A percentile compares a stretch with the other conserved stretches of the same genome.
These are phyloP conservation scores for Plecturocebus donacophilus DNA, from an alignment of 2,113 vertebrate species.

Conservation along the genomic window DNA sequence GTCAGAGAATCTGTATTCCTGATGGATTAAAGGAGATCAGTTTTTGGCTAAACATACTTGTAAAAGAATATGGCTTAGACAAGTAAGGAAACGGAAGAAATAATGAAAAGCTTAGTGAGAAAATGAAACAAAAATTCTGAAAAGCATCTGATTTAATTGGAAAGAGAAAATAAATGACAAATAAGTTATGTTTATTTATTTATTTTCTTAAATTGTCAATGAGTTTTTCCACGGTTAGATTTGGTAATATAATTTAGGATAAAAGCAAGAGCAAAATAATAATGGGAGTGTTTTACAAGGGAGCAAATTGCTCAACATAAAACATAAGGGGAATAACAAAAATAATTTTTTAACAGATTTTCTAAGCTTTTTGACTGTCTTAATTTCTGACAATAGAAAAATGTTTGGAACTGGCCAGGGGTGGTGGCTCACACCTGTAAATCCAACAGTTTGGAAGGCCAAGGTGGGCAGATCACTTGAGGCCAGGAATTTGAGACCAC, in stretches of 20 bases:
- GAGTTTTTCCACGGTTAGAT: background rate
- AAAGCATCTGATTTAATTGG: background rate
- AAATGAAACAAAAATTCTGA: background rate
- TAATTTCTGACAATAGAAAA: background rate
- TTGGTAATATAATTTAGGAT: background rate
- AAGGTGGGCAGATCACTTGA: too few species aligned
- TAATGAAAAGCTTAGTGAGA: background rate
- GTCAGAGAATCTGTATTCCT: background rate
- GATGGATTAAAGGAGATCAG: background rate
- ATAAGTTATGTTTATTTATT: accelerated
- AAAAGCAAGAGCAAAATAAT: background rate
- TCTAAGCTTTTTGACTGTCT: background rate
- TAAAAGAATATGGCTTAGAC: background rate
- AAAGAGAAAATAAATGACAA: background rate
- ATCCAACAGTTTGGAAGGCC: too few species aligned
- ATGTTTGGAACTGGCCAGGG: background rate
- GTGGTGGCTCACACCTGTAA: too few species aligned
- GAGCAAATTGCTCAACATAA: background rate
- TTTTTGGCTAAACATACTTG: background rate
- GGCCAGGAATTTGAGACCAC: too few species aligned
- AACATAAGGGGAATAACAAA: background rate
- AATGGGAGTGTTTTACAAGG: background rate
- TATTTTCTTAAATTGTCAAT: background rate
- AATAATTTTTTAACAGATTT: background rate
- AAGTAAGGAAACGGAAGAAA: background rate